Percentiles rank a stretch among this genome's conserved stretches.
These are phyloP conservation scores for Sisor rabdophorus DNA, from an alignment of 2,113 vertebrate species.

Conservation along the genomic window DNA sequence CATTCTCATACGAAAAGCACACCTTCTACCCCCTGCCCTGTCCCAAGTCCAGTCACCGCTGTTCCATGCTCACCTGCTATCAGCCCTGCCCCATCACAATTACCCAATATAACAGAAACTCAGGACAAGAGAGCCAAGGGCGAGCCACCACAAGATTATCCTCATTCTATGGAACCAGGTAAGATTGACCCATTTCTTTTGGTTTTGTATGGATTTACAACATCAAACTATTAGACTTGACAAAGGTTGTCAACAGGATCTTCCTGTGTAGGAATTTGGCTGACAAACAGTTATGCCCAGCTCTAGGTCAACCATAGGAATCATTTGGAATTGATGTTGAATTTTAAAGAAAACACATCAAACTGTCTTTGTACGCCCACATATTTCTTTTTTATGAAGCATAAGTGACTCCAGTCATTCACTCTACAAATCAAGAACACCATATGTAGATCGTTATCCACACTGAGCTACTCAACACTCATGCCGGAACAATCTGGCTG, in stretches of 20 bases:
- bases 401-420: constrained; percentile 24
- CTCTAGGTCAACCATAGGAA: not conserved
- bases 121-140: constrained; percentile 77
- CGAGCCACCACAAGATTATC: constrained; percentile 72
- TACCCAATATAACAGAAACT: constrained; percentile 68
- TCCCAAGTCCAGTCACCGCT: constrained; percentile 69
- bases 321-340: constrained; percentile 17
- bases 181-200: constrained; percentile 38
- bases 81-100: constrained; percentile 76
- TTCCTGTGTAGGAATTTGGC: not conserved
- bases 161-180: constrained; percentile 85
- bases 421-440: constrained; percentile 27
- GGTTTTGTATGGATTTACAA: not conserved
- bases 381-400: constrained; percentile 28
- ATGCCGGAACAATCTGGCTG: constrained; percentile 43
- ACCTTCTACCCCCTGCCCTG: constrained; percentile 82
- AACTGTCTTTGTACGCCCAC: constrained; percentile 13
- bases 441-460: constrained; percentile 34
- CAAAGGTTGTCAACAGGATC: not conserved
- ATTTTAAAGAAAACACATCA: constrained; percentile 23
- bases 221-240: not conserved
- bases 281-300: constrained; percentile 6
- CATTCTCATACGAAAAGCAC: constrained; percentile 76
- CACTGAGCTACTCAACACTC: constrained; percentile 22
- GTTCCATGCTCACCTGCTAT: constrained; percentile 76